A percentile compares a stretch with the other conserved stretches of the same genome.
These are phyloP conservation scores for Anoplolepis gracilipes DNA, from an alignment of 1,140 invertebrate species.

Conservation along the genomic window DNA sequence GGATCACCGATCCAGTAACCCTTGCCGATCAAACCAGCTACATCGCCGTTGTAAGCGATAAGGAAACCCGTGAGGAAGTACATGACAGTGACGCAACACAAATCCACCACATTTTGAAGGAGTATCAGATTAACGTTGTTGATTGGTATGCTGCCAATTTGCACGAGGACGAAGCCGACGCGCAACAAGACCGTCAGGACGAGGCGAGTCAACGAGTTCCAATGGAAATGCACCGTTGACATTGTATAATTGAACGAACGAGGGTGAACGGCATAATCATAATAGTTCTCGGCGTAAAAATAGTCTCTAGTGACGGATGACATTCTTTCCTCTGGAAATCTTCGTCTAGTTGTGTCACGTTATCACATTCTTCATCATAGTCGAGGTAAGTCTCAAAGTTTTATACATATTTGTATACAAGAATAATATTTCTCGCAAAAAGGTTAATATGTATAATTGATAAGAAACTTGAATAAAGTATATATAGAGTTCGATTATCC, in stretches of 20 bases:
- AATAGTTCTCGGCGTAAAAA: slow-evolving; percentile 7
- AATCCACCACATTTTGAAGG: slow-evolving; percentile 74
- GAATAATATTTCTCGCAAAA: background rate
- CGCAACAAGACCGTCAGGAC: slow-evolving; percentile 70
- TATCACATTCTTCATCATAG: slow-evolving; percentile 3
- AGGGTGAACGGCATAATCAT: slow-evolving; percentile 6
- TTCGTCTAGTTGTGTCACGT: slow-evolving; percentile 15
- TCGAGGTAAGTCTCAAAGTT: background rate
- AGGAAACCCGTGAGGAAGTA: slow-evolving; percentile 70
- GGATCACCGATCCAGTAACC: slow-evolving; percentile 72
- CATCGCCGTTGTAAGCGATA: slow-evolving; percentile 72
- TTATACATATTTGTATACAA: background rate
- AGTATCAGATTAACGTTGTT: slow-evolving; percentile 77
- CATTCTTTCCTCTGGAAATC: background rate
- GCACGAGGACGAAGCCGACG: slow-evolving; percentile 73
- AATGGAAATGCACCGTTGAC: background rate
- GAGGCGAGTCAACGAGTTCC: slow-evolving; percentile 34
- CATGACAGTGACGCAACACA: slow-evolving; percentile 71
- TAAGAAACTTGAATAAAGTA: background rate
- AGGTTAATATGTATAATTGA: slow-evolving; percentile 4
- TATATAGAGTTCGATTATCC: background rate
- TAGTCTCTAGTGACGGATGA: slow-evolving; percentile 12
- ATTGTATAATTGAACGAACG: background rate
- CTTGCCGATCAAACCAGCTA: slow-evolving; percentile 55
- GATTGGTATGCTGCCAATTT: slow-evolving; percentile 74